Evolutionary conservation across 2,888 invertebrate species (phyloP).

Genomic region (Sthenelais limicola): DNA sequence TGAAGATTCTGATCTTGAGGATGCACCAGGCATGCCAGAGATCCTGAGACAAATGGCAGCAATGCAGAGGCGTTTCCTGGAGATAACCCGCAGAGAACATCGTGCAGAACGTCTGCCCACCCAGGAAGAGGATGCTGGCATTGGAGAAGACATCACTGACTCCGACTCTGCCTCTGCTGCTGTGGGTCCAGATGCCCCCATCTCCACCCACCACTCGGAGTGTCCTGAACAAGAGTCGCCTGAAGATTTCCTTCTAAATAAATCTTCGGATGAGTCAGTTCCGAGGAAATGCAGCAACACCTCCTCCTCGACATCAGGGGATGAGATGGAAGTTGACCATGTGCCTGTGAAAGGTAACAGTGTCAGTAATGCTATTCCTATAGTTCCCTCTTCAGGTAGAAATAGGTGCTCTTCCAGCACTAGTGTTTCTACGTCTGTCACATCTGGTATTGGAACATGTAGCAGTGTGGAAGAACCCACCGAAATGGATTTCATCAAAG

Average conservation of each 20-base stretch:
- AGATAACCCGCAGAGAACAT: constrained; percentile 26
- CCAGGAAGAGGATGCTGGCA: constrained; percentile 40
- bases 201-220: neutral
- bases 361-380: constrained; percentile 44
- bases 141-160: constrained; percentile 32
- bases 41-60: constrained; percentile 44
- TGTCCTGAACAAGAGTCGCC: neutral
- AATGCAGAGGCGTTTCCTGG: constrained; percentile 44
- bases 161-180: neutral
- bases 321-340: constrained; percentile 34
- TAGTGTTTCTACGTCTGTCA: constrained; percentile 48
- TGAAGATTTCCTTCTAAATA: constrained; percentile 11
- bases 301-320: constrained; percentile 24
- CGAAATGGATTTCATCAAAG: constrained; percentile 42
- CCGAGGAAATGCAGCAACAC: neutral
- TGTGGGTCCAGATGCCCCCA: neutral
- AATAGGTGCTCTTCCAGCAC: constrained; percentile 44
- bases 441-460: constrained; percentile 52
- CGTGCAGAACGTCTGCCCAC: neutral
- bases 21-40: constrained; percentile 25
- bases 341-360: neutral
- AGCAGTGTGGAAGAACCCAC: constrained; percentile 49
- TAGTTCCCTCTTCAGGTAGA: constrained; percentile 26
- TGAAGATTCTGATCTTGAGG: constrained; percentile 19
- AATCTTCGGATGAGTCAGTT: constrained; percentile 1